A percentile compares a stretch with the other conserved stretches of the same genome.
These are phyloP conservation scores for Glossophaga mutica DNA, from an alignment of 2,797 vertebrate genomes.

Conservation along the genomic window DNA sequence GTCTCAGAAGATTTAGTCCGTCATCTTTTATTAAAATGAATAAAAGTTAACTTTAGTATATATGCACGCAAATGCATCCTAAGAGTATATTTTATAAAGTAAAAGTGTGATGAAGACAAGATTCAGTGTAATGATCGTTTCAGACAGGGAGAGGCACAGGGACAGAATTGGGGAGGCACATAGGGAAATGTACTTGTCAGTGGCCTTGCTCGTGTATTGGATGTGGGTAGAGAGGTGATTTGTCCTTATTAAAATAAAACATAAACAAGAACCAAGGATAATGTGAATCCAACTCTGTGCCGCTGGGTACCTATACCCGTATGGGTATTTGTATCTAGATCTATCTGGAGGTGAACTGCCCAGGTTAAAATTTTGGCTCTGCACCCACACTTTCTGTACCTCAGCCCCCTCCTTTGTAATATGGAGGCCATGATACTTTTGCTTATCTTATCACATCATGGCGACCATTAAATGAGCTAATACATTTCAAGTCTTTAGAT, in stretches of 20 bases:
- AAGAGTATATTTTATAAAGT: not conserved
- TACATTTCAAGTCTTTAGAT: not conserved
- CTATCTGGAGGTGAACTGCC: not conserved
- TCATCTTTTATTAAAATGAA: not conserved
- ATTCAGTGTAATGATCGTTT: not conserved
- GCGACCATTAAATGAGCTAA: not conserved
- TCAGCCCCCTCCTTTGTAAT: not conserved
- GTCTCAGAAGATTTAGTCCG: not conserved
- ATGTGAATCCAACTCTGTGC: not conserved
- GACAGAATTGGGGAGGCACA: not conserved
- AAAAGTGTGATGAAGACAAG: not conserved
- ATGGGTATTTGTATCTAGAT: not conserved
- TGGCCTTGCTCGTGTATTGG: not conserved
- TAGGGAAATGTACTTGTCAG: not conserved
- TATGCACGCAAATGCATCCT: not conserved
- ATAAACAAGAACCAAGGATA: not conserved
- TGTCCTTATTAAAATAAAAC: not conserved
- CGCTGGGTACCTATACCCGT: not conserved
- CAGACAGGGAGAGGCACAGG: not conserved
- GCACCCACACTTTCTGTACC: not conserved
- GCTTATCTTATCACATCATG: not conserved
- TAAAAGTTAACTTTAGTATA: not conserved
- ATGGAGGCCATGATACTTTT: not conserved
- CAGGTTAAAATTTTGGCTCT: not conserved
- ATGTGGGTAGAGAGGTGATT: not conserved